Percentiles rank a stretch among this genome's conserved stretches.
These are phyloP conservation scores for Diarsia brunnea DNA, from an alignment of 2,888 invertebrate species.

Conservation along the genomic window DNA sequence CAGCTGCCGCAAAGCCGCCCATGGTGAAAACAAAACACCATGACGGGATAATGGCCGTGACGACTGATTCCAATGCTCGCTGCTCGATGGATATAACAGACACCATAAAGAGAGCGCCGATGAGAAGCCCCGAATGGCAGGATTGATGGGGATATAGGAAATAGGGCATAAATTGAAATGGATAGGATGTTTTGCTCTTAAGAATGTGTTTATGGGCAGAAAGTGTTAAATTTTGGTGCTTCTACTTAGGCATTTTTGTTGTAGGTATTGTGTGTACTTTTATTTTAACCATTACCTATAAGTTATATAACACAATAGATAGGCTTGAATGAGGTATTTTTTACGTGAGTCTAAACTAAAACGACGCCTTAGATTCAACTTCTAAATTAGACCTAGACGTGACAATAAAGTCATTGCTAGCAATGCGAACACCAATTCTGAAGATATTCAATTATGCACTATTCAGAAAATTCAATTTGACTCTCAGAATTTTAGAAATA, in stretches of 20 bases:
- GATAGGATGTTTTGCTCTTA: conserved; percentile 3
- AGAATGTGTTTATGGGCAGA: conserved; percentile 4
- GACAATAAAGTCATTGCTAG: not conserved
- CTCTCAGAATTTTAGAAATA: conserved; percentile 5
- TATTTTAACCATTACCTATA: not conserved
- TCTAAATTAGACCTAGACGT: not conserved
- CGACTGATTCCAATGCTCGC: conserved; percentile 64
- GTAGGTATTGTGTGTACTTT: not conserved
- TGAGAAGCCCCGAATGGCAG: conserved; percentile 31
- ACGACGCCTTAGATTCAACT: not conserved
- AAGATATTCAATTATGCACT: not conserved
- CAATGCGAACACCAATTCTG: not conserved
- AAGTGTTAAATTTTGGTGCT: not conserved
- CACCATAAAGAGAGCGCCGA: conserved; percentile 52
- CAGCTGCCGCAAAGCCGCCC: conserved; percentile 66
- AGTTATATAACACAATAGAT: not conserved
- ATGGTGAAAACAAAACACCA: conserved; percentile 71
- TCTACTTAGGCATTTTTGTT: not conserved
- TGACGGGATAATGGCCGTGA: conserved; percentile 71
- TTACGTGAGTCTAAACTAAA: not conserved
- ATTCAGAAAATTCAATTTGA: not conserved
- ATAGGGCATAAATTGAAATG: conserved; percentile 20
- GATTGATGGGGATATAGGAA: conserved; percentile 26
- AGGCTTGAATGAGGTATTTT: not conserved
- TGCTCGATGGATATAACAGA: conserved; percentile 71